Conservation (phyloP, 2,797 vertebrate genomes). For the Hippocampus kuda region DNA sequence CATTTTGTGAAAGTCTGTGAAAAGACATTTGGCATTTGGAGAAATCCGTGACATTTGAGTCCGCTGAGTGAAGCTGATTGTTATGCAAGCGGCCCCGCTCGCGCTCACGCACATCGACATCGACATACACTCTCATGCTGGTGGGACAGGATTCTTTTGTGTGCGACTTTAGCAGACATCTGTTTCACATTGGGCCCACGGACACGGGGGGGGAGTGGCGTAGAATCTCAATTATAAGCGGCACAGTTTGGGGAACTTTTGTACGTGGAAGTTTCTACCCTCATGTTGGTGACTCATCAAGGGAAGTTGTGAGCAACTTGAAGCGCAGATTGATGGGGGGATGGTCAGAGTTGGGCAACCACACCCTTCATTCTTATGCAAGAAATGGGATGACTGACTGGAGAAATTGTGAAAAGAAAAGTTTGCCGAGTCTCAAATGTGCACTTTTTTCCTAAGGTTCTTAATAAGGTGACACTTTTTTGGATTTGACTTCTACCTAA, state of each 20-base stretch:
- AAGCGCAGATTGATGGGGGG: slow-evolving; percentile 24
- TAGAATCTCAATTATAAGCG: slow-evolving; percentile 24
- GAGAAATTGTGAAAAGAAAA: slow-evolving; percentile 7
- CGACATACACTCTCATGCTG: slow-evolving; percentile 8
- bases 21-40: slow-evolving; percentile 15
- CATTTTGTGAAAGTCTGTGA: slow-evolving; percentile 21
- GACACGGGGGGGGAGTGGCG: slow-evolving; percentile 26
- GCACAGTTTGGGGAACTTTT: slow-evolving; percentile 1
- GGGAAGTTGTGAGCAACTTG: slow-evolving; percentile 38
- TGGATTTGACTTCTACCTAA: neutral
- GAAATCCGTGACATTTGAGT: slow-evolving; percentile 62
- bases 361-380: slow-evolving; percentile 61
- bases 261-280: slow-evolving; percentile 19
- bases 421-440: neutral
- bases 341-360: slow-evolving; percentile 41
- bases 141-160: slow-evolving; percentile 27
- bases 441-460: neutral
- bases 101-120: slow-evolving; percentile 12
- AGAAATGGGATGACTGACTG: slow-evolving; percentile 49
- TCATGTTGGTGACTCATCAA: slow-evolving; percentile 45
- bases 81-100: slow-evolving; percentile 28
- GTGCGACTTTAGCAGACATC: slow-evolving; percentile 54
- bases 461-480: neutral
- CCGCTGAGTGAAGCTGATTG: slow-evolving; percentile 40
- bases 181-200: slow-evolving; percentile 63